Percentiles rank a stretch among this genome's conserved stretches.
Conservation (phyloP, 2,113 vertebrate species). For the Clarias batrachus region DNA sequence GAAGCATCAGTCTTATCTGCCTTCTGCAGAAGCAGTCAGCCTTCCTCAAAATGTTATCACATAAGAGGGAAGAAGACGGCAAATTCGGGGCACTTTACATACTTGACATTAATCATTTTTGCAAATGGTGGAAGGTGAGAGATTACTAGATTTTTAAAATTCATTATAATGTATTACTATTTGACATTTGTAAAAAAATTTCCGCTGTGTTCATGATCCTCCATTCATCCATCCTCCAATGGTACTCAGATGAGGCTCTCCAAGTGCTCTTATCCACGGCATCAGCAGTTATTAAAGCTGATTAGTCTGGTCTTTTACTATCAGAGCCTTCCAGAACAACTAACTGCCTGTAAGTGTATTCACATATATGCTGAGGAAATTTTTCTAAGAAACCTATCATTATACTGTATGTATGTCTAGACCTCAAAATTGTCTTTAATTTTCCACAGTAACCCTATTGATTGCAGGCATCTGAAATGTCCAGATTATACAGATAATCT, state of each 20-base stretch:
- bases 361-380: not conserved
- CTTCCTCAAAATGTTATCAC: conserved; percentile 10
- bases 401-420: conserved; percentile 8
- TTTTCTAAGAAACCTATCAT: not conserved
- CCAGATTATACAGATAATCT: conserved; percentile 3
- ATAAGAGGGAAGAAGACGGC: not conserved
- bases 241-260: not conserved
- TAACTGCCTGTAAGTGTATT: not conserved
- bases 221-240: not conserved
- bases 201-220: not conserved
- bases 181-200: not conserved
- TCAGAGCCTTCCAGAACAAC: not conserved
- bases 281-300: conserved; percentile 22
- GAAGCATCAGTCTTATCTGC: conserved; percentile 17
- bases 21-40: conserved; percentile 12
- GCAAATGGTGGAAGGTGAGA: not conserved
- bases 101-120: conserved; percentile 18
- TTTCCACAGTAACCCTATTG: not conserved
- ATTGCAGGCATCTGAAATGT: not conserved
- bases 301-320: not conserved
- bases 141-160: not conserved
- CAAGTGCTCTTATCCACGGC: not conserved
- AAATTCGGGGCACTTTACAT: not conserved
- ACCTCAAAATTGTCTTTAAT: conserved; percentile 10
- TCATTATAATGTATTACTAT: not conserved